Evolutionary conservation across 2,888 invertebrate species (phyloP).

Genomic region (Hemistola chrysoprasaria): DNA sequence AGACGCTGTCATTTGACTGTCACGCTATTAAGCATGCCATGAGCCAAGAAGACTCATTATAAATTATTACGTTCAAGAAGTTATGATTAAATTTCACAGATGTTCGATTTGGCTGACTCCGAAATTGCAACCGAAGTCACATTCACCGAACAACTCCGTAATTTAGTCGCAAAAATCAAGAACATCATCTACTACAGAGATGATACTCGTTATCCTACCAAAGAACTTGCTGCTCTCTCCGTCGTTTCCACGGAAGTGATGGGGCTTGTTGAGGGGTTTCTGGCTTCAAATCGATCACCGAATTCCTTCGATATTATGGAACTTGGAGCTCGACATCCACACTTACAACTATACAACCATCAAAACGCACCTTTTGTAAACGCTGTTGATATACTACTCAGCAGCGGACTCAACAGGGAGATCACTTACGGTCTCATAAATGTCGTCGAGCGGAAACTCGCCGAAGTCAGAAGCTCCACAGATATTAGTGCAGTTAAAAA

Average conservation of each 20-base stretch:
- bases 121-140: slow-evolving; percentile 85
- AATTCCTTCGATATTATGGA: slow-evolving; percentile 76
- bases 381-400: slow-evolving; percentile 71
- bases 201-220: slow-evolving; percentile 70
- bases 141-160: slow-evolving; percentile 85
- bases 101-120: slow-evolving; percentile 85
- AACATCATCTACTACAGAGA: slow-evolving; percentile 72
- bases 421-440: slow-evolving; percentile 77
- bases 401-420: slow-evolving; percentile 74
- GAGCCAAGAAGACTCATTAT: too few relatives aligned
- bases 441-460: slow-evolving; percentile 73
- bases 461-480: slow-evolving; percentile 67
- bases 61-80: neutral
- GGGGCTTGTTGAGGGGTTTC: slow-evolving; percentile 83
- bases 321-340: slow-evolving; percentile 67
- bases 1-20: too few relatives aligned
- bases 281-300: slow-evolving; percentile 71
- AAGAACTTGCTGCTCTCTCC: slow-evolving; percentile 80
- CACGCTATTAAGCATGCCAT: too few relatives aligned
- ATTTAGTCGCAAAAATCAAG: slow-evolving; percentile 75
- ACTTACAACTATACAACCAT: slow-evolving; percentile 72
- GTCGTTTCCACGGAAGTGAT: slow-evolving; percentile 83
- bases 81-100: slow-evolving; percentile 66
- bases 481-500: slow-evolving; percentile 70
- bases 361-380: slow-evolving; percentile 76